Conservation (phyloP, 2,113 vertebrate species). For the Corythoichthys intestinalis region DNA sequence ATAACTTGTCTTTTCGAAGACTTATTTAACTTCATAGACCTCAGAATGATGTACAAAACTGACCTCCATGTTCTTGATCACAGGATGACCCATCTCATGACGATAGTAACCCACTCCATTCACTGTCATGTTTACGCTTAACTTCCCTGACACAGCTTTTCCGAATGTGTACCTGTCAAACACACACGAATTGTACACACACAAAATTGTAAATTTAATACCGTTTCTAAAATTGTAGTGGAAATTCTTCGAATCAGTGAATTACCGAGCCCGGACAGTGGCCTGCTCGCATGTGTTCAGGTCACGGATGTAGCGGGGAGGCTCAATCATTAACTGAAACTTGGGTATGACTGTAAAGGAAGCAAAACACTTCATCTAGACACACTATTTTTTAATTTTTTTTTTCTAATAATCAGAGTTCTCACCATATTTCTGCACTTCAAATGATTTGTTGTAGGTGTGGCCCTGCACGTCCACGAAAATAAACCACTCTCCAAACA, state of each 20-base stretch:
- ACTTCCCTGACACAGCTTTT: conserved; percentile 83
- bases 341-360: conserved; percentile 79
- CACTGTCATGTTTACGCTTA: conserved; percentile 88
- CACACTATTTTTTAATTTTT: neutral
- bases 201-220: too few relatives aligned
- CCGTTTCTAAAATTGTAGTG: too few relatives aligned
- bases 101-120: conserved; percentile 91
- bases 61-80: conserved; percentile 85
- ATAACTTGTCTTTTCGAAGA: neutral
- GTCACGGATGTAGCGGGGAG: conserved; percentile 81
- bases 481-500: conserved; percentile 88
- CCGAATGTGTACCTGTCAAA: conserved; percentile 85
- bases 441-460: conserved; percentile 87
- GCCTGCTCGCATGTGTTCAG: conserved; percentile 80
- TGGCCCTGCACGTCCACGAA: conserved; percentile 87
- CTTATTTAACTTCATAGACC: neutral
- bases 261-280: conserved; percentile 83
- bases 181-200: neutral
- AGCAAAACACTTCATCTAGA: neutral
- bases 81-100: conserved; percentile 85
- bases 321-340: conserved; percentile 83
- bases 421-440: conserved; percentile 94
- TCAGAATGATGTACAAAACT: conserved; percentile 33
- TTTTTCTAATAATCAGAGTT: neutral
- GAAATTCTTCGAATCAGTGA: neutral